Conservation (phyloP, 2,113 vertebrate species). For the Seriola dumerili region DNA sequence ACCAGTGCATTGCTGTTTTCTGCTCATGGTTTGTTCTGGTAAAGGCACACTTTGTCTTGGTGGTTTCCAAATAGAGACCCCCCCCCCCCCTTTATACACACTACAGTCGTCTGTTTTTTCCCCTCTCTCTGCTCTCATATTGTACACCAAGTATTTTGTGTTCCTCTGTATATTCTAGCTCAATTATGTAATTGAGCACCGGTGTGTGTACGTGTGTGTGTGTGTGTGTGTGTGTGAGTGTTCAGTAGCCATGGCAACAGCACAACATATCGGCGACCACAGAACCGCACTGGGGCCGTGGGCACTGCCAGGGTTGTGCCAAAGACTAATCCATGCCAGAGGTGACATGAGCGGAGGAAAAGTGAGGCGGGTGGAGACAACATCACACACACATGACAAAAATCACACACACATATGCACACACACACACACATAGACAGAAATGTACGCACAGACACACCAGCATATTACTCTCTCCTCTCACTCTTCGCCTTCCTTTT, state of each 20-base stretch:
- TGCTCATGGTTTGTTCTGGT: conserved; percentile 29
- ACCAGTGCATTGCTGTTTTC: conserved; percentile 10
- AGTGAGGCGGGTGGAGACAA: conserved; percentile 75
- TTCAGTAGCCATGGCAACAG: conserved; percentile 84
- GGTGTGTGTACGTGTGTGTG: conserved; percentile 57
- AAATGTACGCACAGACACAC: conserved; percentile 34
- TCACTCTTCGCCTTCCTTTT: conserved; percentile 70
- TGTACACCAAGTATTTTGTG: conserved; percentile 72
- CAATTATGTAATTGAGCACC: conserved; percentile 87
- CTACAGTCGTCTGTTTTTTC: background rate
- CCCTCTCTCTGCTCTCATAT: conserved; percentile 52
- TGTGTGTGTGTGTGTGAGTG: conserved; percentile 61
- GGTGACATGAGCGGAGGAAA: conserved; percentile 83
- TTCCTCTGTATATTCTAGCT: conserved; percentile 79
- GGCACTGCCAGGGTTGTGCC: conserved; percentile 81
- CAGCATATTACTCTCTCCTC: conserved; percentile 60
- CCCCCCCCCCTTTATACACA: background rate
- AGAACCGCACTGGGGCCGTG: conserved; percentile 78
- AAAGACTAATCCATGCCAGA: conserved; percentile 85
- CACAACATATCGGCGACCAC: conserved; percentile 86
- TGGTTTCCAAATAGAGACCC: conserved; percentile 29
- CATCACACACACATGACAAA: conserved; percentile 67
- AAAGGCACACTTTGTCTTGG: conserved; percentile 45
- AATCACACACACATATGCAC: conserved; percentile 30
- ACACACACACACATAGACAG: conserved; percentile 16